Conservation (phyloP, 2,113 vertebrate species). For the Chrysochloris asiatica region DNA sequence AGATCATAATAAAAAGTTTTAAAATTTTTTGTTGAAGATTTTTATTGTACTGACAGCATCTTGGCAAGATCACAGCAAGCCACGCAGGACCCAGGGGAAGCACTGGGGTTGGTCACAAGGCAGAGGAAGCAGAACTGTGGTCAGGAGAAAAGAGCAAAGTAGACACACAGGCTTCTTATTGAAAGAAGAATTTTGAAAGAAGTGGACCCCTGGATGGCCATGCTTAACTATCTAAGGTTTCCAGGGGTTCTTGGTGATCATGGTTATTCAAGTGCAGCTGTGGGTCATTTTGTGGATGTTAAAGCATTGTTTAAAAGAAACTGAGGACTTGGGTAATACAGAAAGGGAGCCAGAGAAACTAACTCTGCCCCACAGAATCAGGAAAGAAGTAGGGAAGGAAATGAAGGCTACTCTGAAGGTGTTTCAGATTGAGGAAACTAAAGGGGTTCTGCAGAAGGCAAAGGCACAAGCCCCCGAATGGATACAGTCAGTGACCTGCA, state of each 20-base stretch:
- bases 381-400: not conserved
- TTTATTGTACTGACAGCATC: not conserved
- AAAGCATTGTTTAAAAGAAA: not conserved
- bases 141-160: not conserved
- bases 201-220: too few species aligned
- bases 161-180: not conserved
- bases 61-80: not conserved
- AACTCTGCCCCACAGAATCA: not conserved
- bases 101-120: not conserved
- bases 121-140: not conserved
- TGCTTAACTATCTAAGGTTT: not conserved
- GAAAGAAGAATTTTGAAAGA: not conserved
- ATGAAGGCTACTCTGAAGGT: not conserved
- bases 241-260: not conserved
- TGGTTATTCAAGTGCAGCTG: not conserved
- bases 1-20: too few species aligned
- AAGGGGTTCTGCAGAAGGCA: not conserved
- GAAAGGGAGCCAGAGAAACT: not conserved
- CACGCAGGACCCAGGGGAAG: not conserved
- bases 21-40: too few species aligned
- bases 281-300: not conserved
- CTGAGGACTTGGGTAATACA: not conserved
- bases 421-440: not conserved
- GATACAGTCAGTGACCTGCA: rapidly evolving
- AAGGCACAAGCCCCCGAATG: not conserved